Evolutionary conservation across 2,888 invertebrate species (phyloP).

Genomic region (Scaeva pyrastri): DNA sequence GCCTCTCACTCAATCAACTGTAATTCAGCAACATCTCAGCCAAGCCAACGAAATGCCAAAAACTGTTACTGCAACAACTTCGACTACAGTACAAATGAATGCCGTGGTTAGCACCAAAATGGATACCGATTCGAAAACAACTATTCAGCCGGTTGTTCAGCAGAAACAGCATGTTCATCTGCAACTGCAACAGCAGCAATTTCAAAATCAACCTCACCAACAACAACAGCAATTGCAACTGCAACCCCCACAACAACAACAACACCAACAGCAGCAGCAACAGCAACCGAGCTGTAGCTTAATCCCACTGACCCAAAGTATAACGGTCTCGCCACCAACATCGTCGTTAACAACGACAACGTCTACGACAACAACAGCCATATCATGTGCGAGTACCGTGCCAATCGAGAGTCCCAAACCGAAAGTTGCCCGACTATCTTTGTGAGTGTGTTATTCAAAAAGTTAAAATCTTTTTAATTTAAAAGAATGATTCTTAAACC

Average conservation of each 20-base stretch:
- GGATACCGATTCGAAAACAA: constrained; percentile 50
- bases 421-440: constrained; percentile 84
- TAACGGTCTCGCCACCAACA: constrained; percentile 33
- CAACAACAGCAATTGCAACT: constrained; percentile 54
- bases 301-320: constrained; percentile 54
- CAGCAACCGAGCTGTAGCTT: constrained; percentile 76
- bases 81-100: constrained; percentile 50
- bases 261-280: constrained; percentile 76
- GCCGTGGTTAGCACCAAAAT: constrained; percentile 47
- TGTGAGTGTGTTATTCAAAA: constrained; percentile 84
- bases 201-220: constrained; percentile 28
- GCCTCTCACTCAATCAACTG: constrained; percentile 36
- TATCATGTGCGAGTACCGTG: constrained; percentile 78
- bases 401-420: constrained; percentile 83
- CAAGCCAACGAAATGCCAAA: constrained; percentile 58
- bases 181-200: constrained; percentile 68
- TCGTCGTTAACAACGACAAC: constrained; percentile 67
- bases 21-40: constrained; percentile 60
- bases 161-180: constrained; percentile 60
- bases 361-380: constrained; percentile 76
- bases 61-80: constrained; percentile 25
- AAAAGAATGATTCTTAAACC: constrained; percentile 54
- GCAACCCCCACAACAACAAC: constrained; percentile 70
- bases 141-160: constrained; percentile 9
- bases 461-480: constrained; percentile 56